phyloP scores from a whole-genome alignment of 2,888 invertebrate genomes.

The Brachypterus glaber region DNA sequence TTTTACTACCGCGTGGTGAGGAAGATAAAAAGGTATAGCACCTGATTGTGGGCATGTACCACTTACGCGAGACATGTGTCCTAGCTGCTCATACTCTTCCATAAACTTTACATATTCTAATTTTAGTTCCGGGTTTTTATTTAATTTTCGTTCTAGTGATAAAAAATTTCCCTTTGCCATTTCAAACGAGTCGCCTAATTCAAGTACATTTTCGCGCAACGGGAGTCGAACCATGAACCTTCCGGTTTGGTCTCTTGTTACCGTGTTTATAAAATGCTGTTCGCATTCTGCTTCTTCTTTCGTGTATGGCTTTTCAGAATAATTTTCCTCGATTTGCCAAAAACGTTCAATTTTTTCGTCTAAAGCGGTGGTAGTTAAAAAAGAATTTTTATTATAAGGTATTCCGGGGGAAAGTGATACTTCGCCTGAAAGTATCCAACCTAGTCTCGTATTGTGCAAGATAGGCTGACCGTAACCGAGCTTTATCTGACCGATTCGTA shows the following conservation, averaged over 20 bases:
- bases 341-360: conserved; percentile 18
- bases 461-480: conserved; percentile 6
- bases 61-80: conserved; percentile 16
- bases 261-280: conserved; percentile 13
- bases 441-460: conserved; percentile 17
- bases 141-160: conserved; percentile 14
- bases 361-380: conserved; percentile 3
- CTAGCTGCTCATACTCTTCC: conserved; percentile 15
- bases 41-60: not conserved
- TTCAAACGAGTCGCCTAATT: conserved; percentile 13
- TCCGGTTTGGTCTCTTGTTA: conserved; percentile 12
- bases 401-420: not conserved
- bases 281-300: conserved; percentile 19
- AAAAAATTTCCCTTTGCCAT: conserved; percentile 13
- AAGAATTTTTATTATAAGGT: not conserved
- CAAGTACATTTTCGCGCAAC: conserved; percentile 8
- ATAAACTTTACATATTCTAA: conserved; percentile 15
- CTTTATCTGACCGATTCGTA: not conserved
- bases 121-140: conserved; percentile 8
- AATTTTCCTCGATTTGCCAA: conserved; percentile 19
- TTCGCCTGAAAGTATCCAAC: conserved; percentile 18
- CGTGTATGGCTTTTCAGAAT: conserved; percentile 8
- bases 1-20: conserved; percentile 20
- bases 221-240: conserved; percentile 17
- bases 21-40: conserved; percentile 13